Evolutionary conservation across 2,113 vertebrate species (phyloP), one percentile per base, ranked within the genome.

Genomic region (Solea senegalensis): DNA sequence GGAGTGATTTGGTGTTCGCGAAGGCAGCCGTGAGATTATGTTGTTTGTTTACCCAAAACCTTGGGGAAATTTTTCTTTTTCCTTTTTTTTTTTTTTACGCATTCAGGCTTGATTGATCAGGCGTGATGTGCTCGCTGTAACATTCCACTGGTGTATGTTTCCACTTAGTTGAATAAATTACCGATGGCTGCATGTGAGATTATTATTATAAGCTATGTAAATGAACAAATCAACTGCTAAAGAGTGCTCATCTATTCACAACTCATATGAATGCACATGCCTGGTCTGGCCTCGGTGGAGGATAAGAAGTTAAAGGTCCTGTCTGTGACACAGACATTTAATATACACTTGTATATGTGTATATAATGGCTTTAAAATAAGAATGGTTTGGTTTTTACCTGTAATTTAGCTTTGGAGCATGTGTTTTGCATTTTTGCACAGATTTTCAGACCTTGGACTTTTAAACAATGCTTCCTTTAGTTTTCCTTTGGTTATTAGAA

Each of bases 81-180:
- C 21, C 1, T 21, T 21, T 21, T 21, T 21, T 21, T 21, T 21
- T 21, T 21, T 82, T 76, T 76, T 66, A 69, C 54, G 62, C 78
- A 78, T 92, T 86, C 84, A 80, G 89, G 88, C 85, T 83, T 91
- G 90, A 92, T 89, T 90, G 86, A 92, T 91, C 86, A 86, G 87
- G 85, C 72, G 84, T 68, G 62, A 65, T 85, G 86, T 86, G 86
- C 81, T 92, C 21, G 83, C 67, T 80, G 85, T 68, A 75, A 78
- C 81, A 84, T 90, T 88, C 84, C 74, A 80, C 77, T 81, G 84
- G 81, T 86, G 80, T 80, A 75, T 74, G 70, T 85, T 89, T 84
- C 78, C 80, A 82, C 83, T 88, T 83, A 84, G 79, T 27, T 65
- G 78, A 82, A 68, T 86, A 80, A 88, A 89, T 89, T 81, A 89